Conservation (phyloP, 2,113 vertebrate species). For the Centropus bengalensis region DNA sequence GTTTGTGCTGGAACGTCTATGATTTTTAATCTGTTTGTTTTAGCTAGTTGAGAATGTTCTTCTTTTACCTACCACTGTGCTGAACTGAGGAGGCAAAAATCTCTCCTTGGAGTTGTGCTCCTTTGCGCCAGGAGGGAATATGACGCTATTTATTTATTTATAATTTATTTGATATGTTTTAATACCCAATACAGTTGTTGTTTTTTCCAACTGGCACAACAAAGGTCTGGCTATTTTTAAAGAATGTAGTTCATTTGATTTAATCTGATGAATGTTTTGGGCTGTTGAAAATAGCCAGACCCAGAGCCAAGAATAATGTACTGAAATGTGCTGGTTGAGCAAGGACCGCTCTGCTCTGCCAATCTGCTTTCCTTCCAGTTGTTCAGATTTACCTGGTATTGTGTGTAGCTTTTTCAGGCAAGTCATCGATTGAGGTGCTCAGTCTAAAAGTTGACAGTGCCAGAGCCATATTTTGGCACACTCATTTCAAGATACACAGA, state of each 20-base stretch:
- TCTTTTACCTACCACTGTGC: conserved; percentile 45
- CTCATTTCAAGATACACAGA: background rate
- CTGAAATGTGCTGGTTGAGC: conserved; percentile 50
- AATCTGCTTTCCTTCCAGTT: background rate
- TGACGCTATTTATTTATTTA: conserved; percentile 32
- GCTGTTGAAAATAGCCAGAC: conserved; percentile 55
- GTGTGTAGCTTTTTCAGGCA: background rate
- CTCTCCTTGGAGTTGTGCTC: conserved; percentile 11
- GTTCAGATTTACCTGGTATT: conserved; percentile 27
- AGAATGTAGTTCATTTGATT: conserved; percentile 55
- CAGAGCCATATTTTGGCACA: background rate
- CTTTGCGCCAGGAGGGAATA: background rate
- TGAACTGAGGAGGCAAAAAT: conserved; percentile 35
- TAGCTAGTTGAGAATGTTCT: conserved; percentile 55
- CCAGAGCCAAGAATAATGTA: conserved; percentile 62
- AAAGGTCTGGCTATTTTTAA: conserved; percentile 58
- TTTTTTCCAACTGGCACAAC: conserved; percentile 55
- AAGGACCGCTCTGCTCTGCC: background rate
- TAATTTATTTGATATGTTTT: conserved; percentile 56
- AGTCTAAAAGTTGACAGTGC: background rate
- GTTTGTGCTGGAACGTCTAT: background rate
- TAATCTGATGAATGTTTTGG: conserved; percentile 61
- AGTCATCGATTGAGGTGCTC: background rate
- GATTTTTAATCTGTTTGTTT: conserved; percentile 57
- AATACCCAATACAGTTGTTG: conserved; percentile 43